Base-by-base conservation (phyloP, 2,797 vertebrate genomes). In the Galaxias olidus region DNA sequence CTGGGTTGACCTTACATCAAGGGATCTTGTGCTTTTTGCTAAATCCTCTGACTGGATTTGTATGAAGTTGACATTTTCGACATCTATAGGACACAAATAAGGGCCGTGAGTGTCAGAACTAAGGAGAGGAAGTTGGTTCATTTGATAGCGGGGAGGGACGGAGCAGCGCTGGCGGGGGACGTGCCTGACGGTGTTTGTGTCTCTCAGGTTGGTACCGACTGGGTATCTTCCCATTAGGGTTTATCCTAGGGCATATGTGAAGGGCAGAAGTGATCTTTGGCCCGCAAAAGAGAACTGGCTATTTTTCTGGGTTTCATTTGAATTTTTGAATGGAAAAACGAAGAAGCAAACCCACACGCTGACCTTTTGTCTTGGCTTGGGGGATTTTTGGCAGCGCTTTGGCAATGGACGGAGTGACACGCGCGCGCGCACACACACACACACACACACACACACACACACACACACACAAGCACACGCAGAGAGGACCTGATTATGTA, bases 331-430 rank as follows among this genome's bases (percentile, higher is more conserved):
- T 77, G 78, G 73, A 81, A 78, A 69, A 60, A 56, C n/a, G 2
- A 15, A 12, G 17, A 45, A 18, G 14, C 43, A 72, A 71, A 71
- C 63, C 80, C 69, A 80, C 60, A 74, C 3, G 17, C 63, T 90
- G 84, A 90, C 85, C 84, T 90, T 90, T 88, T 74, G 69, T 79
- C 86, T 77, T 87, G 83, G 83, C 85, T 79, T 79, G 84, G 87
- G 89, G 89, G 83, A 86, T 91, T 91, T 76, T 89, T 88, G 75
- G 78, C 77, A 82, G 80, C 75, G 60, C 18, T 66, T 59, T 61
- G 74, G 81, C 82, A 78, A 84, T 82, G 88, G 81, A 79, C 77
- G 4, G 63, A 74, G 67, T 87, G 82, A 86, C 80, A 69, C n/a
- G 57, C 41, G 62, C 14, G 50, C 17, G 45, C 50, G 30, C 42